These are phyloP conservation scores for Sebastes cheni DNA, from an alignment of 2,797 vertebrate species.

Conservation along the genomic window DNA sequence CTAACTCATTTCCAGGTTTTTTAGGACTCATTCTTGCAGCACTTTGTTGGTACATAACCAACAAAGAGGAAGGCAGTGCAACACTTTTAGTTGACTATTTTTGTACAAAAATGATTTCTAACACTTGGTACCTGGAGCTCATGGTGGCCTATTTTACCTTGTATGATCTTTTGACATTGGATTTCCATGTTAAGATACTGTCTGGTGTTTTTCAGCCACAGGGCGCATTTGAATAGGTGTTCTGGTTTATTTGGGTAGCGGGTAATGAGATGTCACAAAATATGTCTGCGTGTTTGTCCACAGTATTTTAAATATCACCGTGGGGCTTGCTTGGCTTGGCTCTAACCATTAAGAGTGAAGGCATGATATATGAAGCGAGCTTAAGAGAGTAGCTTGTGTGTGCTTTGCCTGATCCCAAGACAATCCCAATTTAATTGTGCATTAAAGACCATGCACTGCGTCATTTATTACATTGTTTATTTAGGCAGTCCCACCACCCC, in stretches of 20 bases:
- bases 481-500: constrained; percentile 71
- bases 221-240: constrained; percentile 32
- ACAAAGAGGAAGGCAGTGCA: not conserved
- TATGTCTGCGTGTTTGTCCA: constrained; percentile 69
- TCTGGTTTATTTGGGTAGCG: constrained; percentile 51
- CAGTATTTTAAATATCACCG: constrained; percentile 70
- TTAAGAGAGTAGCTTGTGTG: constrained; percentile 86
- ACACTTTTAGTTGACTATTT: not conserved
- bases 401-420: constrained; percentile 84
- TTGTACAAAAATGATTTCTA: constrained; percentile 12
- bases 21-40: too few species aligned
- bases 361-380: constrained; percentile 85
- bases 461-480: constrained; percentile 93
- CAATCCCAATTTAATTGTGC: constrained; percentile 90
- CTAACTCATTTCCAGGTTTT: too few species aligned
- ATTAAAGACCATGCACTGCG: constrained; percentile 88
- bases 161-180: constrained; percentile 11
- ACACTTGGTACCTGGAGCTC: not conserved
- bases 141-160: not conserved
- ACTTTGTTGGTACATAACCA: too few species aligned
- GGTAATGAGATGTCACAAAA: constrained; percentile 60
- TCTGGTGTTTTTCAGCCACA: constrained; percentile 1
- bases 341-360: constrained; percentile 86
- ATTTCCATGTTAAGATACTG: constrained; percentile 9
- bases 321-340: constrained; percentile 76